phyloP scores from a whole-genome alignment of 2,888 invertebrate genomes.

The Lithophane semibrunnea region DNA sequence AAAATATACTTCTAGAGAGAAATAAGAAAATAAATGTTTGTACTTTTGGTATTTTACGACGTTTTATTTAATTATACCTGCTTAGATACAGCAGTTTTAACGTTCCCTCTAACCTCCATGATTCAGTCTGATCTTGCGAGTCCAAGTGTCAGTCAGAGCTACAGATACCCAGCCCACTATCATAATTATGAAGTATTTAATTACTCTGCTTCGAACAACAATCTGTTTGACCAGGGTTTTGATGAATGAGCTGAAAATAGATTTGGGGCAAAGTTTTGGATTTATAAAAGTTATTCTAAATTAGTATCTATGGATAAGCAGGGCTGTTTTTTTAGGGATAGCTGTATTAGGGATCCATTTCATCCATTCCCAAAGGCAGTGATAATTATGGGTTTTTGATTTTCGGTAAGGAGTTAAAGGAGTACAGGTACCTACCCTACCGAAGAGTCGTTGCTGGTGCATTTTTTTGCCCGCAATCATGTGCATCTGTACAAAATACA shows the following conservation, averaged over 20 bases:
- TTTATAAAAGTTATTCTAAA: not conserved
- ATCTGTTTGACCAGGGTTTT: not conserved
- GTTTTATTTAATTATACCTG: constrained; percentile 37
- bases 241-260: not conserved
- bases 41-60: constrained; percentile 53
- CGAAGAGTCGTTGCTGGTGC: not conserved
- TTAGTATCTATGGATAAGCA: not conserved
- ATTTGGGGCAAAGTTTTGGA: not conserved
- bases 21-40: constrained; percentile 62
- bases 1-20: not conserved
- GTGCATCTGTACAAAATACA: not conserved
- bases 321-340: no score
- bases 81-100: not conserved
- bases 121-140: not conserved
- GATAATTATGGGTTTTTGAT: not conserved
- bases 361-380: not conserved
- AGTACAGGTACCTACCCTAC: no score
- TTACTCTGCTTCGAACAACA: not conserved
- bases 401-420: not conserved
- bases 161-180: not conserved
- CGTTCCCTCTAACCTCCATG: not conserved
- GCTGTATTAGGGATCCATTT: not conserved
- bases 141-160: not conserved
- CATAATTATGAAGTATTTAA: not conserved
- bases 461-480: not conserved